These are phyloP conservation scores for Leptobrachium ailaonicum DNA, from an alignment of 2,113 vertebrate genomes.

Conservation along the genomic window DNA sequence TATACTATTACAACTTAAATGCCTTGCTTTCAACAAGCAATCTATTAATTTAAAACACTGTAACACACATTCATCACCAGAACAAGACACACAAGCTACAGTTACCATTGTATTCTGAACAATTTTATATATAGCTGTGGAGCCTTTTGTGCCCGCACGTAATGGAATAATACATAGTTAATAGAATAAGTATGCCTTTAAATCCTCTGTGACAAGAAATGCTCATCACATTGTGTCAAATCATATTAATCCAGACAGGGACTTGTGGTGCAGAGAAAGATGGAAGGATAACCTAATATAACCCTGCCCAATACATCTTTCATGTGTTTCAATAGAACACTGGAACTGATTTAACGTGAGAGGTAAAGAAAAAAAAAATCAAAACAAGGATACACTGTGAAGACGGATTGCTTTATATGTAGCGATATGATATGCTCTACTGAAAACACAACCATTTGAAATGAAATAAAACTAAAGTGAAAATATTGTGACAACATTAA, in stretches of 20 bases:
- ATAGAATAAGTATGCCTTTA: constrained; percentile 30
- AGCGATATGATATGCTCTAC: too few relatives aligned
- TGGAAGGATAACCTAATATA: constrained; percentile 30
- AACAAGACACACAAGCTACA: too few relatives aligned
- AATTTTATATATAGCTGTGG: too few relatives aligned
- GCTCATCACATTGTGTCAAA: constrained; percentile 40
- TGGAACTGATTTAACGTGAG: constrained; percentile 33
- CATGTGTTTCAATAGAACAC: constrained; percentile 29
- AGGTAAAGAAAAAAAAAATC: constrained; percentile 6
- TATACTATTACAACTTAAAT: too few relatives aligned
- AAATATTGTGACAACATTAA: too few relatives aligned
- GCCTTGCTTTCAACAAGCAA: too few relatives aligned
- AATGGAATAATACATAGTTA: constrained; percentile 9
- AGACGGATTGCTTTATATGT: too few relatives aligned
- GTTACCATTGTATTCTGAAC: too few relatives aligned
- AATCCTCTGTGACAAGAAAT: constrained; percentile 22
- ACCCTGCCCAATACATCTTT: constrained; percentile 41
- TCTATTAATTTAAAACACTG: too few relatives aligned
- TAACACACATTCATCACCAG: too few relatives aligned
- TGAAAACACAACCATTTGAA: too few relatives aligned
- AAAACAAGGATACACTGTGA: neutral
- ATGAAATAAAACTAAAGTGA: too few relatives aligned
- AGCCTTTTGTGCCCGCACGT: neutral
- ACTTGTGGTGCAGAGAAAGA: constrained; percentile 39
- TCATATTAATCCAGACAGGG: constrained; percentile 26